phyloP scores from a whole-genome alignment of 2,888 invertebrate genomes.

The Melanostoma scalare region DNA sequence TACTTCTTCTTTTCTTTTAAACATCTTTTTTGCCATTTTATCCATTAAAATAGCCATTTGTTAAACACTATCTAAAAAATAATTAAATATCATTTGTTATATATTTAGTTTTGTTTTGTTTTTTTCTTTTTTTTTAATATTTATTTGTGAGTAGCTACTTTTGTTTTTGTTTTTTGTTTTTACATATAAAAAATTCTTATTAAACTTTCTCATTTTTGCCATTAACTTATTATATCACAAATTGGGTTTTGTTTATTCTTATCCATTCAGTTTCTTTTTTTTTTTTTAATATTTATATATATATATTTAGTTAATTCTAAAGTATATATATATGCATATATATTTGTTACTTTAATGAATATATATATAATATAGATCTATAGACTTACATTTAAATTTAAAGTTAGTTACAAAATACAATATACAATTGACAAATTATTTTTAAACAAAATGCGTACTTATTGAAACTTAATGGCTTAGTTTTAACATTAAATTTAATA shows the following conservation, averaged over 20 bases:
- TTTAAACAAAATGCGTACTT: conserved; percentile 19
- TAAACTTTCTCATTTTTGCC: conserved; percentile 56
- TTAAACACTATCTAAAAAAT: conserved; percentile 73
- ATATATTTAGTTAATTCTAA: conserved; percentile 53
- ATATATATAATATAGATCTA: conserved; percentile 18
- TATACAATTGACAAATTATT: conserved; percentile 59
- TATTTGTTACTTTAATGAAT: conserved; percentile 1
- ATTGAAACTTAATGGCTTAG: background rate
- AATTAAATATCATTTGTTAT: conserved; percentile 58
- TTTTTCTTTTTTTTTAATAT: conserved; percentile 39
- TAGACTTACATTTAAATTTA: conserved; percentile 43
- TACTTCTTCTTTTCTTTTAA: conserved; percentile 8
- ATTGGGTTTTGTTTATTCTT: conserved; percentile 58
- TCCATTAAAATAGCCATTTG: conserved; percentile 66
- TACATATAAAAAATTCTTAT: conserved; percentile 69
- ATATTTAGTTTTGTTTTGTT: conserved; percentile 4
- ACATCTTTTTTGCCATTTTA: conserved; percentile 48
- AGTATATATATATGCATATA: conserved; percentile 36
- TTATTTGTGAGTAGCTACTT: conserved; percentile 62
- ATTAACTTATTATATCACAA: conserved; percentile 73
- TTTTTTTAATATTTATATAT: conserved; percentile 45
- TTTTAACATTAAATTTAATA: background rate
- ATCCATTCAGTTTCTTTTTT: conserved; percentile 30
- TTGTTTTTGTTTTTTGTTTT: conserved; percentile 37
- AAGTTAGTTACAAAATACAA: conserved; percentile 56